Base-by-base conservation (phyloP, 2,888 invertebrate genomes). In the Aethes cnicana region DNA sequence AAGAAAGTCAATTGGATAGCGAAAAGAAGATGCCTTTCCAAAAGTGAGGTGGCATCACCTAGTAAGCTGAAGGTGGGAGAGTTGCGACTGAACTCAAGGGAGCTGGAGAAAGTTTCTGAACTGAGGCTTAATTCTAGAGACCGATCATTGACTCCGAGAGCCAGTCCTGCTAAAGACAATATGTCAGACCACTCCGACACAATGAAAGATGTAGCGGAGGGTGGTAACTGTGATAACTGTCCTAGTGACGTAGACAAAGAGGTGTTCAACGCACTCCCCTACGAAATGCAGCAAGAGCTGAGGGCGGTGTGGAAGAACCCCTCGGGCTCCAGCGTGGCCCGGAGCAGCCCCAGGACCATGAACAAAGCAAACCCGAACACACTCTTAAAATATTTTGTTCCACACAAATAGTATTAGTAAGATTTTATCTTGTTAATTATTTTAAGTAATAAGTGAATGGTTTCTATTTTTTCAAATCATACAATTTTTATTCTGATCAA, bases 201-300 rank as follows among this genome's bases (percentile, higher is more conserved):
- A 1, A 83, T 81, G 83, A 84, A 77, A 55, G 87, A 85, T 56
- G 67, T 73, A 5, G 71, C 75, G 25, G 87, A 88, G 53, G 81
- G 80, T 43, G 73, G 74, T 2, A 77, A 72, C 56, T 85, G 84
- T 66, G 81, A 90, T 52, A 86, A 86, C 57, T 93, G 93, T 72
- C 94, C 95, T 1, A 91, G 92, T 52, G 92, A 92, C 61, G 92
- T 92, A 11, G 94, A 94, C 79, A 90, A 92, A 47, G 90, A 91
- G 62, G 93, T 94, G 37, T 94, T 95, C 68, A 92, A 91, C 60
- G 92, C 94, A 58, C 81, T 95, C 59, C 95, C 95, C 0, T 79
- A 90, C 18, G 93, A 94, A 41, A 90, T 95, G 76, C 94, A 95
- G 73, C 92, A 93, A 63, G 95, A 95, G 74, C 81, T 95, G 14